Evolutionary conservation across 2,888 invertebrate species (phyloP).

Genomic region (Drosophila nr. perissopoda): DNA sequence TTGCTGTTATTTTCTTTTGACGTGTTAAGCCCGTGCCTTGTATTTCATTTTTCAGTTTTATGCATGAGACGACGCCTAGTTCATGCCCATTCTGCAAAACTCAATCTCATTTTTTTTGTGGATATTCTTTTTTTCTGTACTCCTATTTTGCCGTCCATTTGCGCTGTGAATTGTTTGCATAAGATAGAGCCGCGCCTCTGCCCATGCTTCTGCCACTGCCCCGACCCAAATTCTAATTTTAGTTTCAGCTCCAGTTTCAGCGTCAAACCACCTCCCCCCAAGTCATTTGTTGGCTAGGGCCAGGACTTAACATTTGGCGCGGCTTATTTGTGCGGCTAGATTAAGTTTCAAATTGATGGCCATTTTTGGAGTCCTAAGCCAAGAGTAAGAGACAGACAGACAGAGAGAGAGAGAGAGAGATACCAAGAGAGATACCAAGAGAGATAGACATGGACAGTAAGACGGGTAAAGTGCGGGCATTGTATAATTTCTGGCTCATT

Average conservation of each 20-base stretch:
- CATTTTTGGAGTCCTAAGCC: constrained; percentile 54
- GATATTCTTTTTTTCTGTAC: constrained; percentile 2
- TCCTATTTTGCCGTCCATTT: constrained; percentile 56
- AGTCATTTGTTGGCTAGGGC: constrained; percentile 43
- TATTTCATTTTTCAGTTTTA: constrained; percentile 74
- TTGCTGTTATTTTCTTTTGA: constrained; percentile 20
- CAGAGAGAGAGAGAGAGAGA: neutral
- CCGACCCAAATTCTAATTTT: constrained; percentile 2
- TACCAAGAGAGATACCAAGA: neutral
- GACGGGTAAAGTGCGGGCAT: neutral
- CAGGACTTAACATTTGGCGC: constrained; percentile 76
- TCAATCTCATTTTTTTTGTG: constrained; percentile 53
- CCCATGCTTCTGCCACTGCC: neutral
- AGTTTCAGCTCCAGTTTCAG: neutral
- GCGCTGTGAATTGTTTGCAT: constrained; percentile 76
- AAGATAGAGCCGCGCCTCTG: constrained; percentile 54
- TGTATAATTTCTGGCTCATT: constrained; percentile 34
- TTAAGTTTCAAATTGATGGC: constrained; percentile 81
- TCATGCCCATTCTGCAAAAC: constrained; percentile 54
- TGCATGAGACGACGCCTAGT: constrained; percentile 72
- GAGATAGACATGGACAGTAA: neutral
- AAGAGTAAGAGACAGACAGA: neutral
- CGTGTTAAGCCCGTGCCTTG: constrained; percentile 46
- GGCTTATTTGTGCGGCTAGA: constrained; percentile 78
- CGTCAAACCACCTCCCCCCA: neutral